A percentile compares a stretch with the other conserved stretches of the same genome.
Conservation (phyloP, 2,888 invertebrate genomes). For the Vanessa cardui region DNA sequence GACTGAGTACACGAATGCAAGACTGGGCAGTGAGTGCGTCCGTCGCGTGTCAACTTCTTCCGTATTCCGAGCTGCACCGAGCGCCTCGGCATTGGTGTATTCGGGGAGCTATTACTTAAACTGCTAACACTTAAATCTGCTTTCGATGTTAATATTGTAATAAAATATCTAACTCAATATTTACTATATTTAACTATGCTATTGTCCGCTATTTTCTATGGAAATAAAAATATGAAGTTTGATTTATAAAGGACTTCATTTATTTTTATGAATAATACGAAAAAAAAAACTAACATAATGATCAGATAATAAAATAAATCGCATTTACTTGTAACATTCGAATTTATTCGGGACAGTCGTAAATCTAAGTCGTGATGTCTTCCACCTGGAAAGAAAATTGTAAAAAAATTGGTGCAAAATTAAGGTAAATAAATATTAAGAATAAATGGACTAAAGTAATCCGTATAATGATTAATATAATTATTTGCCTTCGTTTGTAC, state of each 20-base stretch:
- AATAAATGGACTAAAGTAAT: constrained; percentile 19
- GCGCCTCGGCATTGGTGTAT: constrained; percentile 26
- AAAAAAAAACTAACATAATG: background rate
- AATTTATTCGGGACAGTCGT: constrained; percentile 26
- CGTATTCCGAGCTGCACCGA: constrained; percentile 6
- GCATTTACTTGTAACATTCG: constrained; percentile 24
- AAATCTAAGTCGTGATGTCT: constrained; percentile 42
- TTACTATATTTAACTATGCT: constrained; percentile 6
- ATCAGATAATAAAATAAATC: constrained; percentile 3
- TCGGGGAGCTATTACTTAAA: constrained; percentile 20
- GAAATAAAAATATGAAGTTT: constrained; percentile 10
- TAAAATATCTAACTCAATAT: constrained; percentile 19
- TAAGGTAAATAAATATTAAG: constrained; percentile 28
- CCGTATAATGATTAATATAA: constrained; percentile 8
- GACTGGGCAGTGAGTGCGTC: constrained; percentile 26
- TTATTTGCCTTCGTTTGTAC: constrained; percentile 1
- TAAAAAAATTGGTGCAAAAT: constrained; percentile 33
- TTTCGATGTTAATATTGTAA: constrained; percentile 33
- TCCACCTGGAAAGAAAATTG: constrained; percentile 43
- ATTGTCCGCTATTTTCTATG: constrained; percentile 13
- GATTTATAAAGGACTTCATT: constrained; percentile 5
- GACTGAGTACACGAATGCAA: constrained; percentile 34
- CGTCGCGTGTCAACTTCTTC: constrained; percentile 21
- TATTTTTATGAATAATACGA: constrained; percentile 16
- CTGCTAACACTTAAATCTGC: constrained; percentile 22